Evolutionary conservation across 2,888 invertebrate genomes (phyloP).

Genomic region (Craniophora ligustri): DNA sequence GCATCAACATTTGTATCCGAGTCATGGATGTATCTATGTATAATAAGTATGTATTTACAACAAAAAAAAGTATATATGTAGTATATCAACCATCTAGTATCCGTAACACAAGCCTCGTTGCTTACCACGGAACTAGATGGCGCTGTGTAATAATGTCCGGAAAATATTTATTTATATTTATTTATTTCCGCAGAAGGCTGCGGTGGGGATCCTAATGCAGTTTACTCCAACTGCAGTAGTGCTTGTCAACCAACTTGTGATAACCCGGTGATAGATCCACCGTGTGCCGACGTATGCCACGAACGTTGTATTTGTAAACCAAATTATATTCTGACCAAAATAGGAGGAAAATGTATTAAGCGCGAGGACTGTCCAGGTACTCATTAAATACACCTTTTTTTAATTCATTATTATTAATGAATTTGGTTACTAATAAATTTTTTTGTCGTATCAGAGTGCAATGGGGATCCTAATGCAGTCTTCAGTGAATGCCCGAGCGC

Average conservation of each 20-base stretch:
- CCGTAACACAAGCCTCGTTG: no score
- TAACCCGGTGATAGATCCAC: constrained; percentile 10
- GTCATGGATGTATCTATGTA: no score
- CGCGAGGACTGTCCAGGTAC: constrained; percentile 47
- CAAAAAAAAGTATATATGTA: no score
- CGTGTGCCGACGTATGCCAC: constrained; percentile 7
- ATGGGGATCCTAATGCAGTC: constrained; percentile 12
- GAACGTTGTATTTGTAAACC: constrained; percentile 26
- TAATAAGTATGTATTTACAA: no score
- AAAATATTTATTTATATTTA: background rate
- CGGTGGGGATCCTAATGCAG: constrained; percentile 14
- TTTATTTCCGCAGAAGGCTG: background rate
- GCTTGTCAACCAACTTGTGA: constrained; percentile 18
- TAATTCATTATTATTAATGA: no score
- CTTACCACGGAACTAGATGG: no score
- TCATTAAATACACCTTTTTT: no score
- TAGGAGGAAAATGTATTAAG: constrained; percentile 51
- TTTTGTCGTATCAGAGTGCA: no score
- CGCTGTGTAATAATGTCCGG: no score
- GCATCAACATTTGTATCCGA: no score
- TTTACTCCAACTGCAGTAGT: background rate
- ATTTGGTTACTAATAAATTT: no score
- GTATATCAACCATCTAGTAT: no score
- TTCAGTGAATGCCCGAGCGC: constrained; percentile 1
- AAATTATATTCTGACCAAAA: constrained; percentile 50